A percentile compares a stretch with the other conserved stretches of the same genome.
These are phyloP conservation scores for Eospalax fontanierii DNA, from an alignment of 2,797 vertebrate species.

Conservation along the genomic window DNA sequence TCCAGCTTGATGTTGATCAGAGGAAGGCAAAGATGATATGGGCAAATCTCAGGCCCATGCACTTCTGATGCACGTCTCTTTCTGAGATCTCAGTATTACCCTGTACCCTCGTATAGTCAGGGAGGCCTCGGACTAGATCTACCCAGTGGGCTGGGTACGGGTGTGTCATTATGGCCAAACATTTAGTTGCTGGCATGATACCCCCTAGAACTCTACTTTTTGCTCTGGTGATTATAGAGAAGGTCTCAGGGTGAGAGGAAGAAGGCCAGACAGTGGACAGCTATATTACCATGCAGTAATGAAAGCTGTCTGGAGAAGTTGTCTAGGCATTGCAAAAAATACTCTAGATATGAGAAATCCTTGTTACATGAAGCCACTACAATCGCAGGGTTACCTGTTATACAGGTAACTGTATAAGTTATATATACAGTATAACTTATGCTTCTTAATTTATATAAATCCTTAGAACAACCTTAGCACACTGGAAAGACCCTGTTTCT, in stretches of 20 bases:
- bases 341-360: background rate
- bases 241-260: background rate
- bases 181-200: background rate
- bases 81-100: background rate
- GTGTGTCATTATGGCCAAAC: background rate
- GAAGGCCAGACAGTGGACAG: background rate
- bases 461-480: background rate
- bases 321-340: background rate
- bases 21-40: background rate
- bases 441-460: background rate
- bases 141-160: background rate
- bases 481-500: background rate
- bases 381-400: background rate
- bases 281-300: background rate
- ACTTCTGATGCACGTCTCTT: background rate
- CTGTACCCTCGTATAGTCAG: background rate
- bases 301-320: background rate
- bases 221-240: background rate
- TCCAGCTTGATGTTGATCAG: constrained; percentile 2
- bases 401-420: too few relatives aligned
- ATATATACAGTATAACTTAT: background rate
- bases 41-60: background rate
- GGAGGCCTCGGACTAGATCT: background rate
- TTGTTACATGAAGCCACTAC: background rate
- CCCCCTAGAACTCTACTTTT: background rate